These are phyloP conservation scores for Dromaius novaehollandiae DNA, from an alignment of 2,113 vertebrate genomes.

Conservation along the genomic window DNA sequence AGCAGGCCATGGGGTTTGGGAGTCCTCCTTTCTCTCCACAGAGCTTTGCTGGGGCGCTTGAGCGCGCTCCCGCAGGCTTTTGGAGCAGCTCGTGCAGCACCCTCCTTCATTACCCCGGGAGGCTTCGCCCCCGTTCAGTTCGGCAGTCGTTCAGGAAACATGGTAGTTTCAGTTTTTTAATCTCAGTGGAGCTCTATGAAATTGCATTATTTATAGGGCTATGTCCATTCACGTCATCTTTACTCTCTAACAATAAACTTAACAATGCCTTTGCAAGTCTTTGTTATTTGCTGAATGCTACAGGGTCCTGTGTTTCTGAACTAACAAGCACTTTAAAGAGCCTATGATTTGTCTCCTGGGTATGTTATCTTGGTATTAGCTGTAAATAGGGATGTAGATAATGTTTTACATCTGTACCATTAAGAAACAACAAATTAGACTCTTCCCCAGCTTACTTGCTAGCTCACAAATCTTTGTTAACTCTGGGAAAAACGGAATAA, in stretches of 20 bases:
- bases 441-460: neutral
- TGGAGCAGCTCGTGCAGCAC: neutral
- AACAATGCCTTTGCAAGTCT: slow-evolving; percentile 52
- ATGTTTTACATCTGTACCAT: slow-evolving; percentile 47
- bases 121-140: neutral
- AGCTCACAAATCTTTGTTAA: slow-evolving; percentile 22
- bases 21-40: rapidly evolving
- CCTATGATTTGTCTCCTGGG: slow-evolving; percentile 43
- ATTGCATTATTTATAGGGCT: slow-evolving; percentile 38
- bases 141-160: rapidly evolving
- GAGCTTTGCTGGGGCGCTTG: neutral
- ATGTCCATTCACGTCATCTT: slow-evolving; percentile 31
- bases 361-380: slow-evolving; percentile 58
- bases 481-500: neutral
- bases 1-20: neutral
- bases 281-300: slow-evolving; percentile 43
- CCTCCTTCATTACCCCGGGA: neutral
- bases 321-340: slow-evolving; percentile 41
- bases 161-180: neutral
- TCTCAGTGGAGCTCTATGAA: neutral
- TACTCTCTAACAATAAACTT: slow-evolving; percentile 42
- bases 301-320: slow-evolving; percentile 10
- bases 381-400: slow-evolving; percentile 54
- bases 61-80: neutral
- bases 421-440: slow-evolving; percentile 38